These are phyloP conservation scores for Geotrypetes seraphini DNA, from an alignment of 2,797 vertebrate species.

Conservation along the genomic window DNA sequence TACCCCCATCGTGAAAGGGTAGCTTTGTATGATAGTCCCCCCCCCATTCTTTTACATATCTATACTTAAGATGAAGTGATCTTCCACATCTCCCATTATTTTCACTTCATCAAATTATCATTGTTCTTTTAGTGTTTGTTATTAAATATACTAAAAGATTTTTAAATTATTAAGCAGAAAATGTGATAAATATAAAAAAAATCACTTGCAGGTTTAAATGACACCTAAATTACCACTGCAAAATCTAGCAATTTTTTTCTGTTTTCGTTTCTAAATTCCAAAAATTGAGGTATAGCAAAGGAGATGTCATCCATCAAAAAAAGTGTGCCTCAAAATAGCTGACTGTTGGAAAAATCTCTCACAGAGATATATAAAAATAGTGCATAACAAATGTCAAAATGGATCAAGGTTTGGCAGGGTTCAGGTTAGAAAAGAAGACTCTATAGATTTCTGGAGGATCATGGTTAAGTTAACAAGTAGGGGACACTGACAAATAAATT, in stretches of 20 bases:
- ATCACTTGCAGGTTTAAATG: conserved; percentile 83
- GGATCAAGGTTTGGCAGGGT: conserved; percentile 68
- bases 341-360: conserved; percentile 67
- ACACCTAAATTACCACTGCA: conserved; percentile 69
- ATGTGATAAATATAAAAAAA: conserved; percentile 83
- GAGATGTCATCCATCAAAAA: conserved; percentile 72
- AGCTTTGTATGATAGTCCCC: conserved; percentile 29
- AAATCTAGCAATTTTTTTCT: conserved; percentile 58
- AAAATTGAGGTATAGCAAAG: conserved; percentile 79
- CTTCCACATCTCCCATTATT: conserved; percentile 58
- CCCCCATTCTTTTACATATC: conserved; percentile 34
- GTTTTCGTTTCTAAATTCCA: conserved; percentile 60
- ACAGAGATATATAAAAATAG: conserved; percentile 82
- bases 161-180: conserved; percentile 74
- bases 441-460: conserved; percentile 68
- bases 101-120: conserved; percentile 26
- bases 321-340: conserved; percentile 70
- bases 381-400: conserved; percentile 89
- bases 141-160: conserved; percentile 67
- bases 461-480: conserved; percentile 67
- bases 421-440: conserved; percentile 67
- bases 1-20: conserved; percentile 40
- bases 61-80: conserved; percentile 37
- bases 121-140: conserved; percentile 53
- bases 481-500: conserved; percentile 72